Base-by-base conservation (phyloP, 2,797 vertebrate species). In the Macropodus opercularis region DNA sequence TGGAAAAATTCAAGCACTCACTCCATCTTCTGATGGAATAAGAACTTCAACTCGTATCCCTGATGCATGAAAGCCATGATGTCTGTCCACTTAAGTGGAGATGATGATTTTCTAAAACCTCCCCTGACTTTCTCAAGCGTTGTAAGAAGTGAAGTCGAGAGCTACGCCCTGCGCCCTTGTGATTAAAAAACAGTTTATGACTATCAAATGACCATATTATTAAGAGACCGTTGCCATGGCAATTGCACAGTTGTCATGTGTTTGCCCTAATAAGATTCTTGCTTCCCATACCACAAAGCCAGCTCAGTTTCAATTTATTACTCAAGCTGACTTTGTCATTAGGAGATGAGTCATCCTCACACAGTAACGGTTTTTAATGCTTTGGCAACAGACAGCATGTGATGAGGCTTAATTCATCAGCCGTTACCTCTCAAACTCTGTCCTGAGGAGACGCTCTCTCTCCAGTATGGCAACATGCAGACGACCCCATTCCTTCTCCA, bases 401-500 rank as follows among this genome's bases (percentile, higher is more conserved):
- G 77, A 77, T 11, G 24, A 34, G 49, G 17, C 39, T 42, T 5
- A 0, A 6, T 4, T 2, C 0, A 18, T 4, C 29, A 12, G 12
- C 44, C 8, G 9, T 85, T 36, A 91, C 96, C 96, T 93, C 89
- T 98, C 96, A 34, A 96, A 95, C 53, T 98, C 96, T 0, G 83
- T 91, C 6, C 95, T 90, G 36, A 98, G 93, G 56, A 96, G 93
- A 31, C 94, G 93, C 86, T 98, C 96, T 3, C 96, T 63, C 87
- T 98, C 96, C 88, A 98, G 90, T 15, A 98, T 96, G 51, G 95
- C 94, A 2, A 95, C 93, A 1, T 98, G 96, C 50, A 98, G 92
- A n/a, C 90, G 91, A 5, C 96, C 96, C 96, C 96, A 98, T 36
- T 98, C 96, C 85, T 98, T 98, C 89, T 98, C 96, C 86, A 97